phyloP scores from a whole-genome alignment of 2,797 vertebrate species.

The Amblyopsis hoosieri region DNA sequence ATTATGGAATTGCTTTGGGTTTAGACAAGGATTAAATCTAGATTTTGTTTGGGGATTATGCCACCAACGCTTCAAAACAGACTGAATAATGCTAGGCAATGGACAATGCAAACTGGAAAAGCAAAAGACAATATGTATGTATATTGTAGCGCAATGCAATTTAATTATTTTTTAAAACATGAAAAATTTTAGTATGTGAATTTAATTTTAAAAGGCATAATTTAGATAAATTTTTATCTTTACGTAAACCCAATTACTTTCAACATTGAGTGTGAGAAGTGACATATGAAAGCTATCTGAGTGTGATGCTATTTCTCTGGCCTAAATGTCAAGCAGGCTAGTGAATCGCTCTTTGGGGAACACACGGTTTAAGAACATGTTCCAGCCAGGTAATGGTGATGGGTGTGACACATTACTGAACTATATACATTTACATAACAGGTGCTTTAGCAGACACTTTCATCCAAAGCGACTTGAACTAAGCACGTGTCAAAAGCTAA shows the following conservation, averaged over 20 bases:
- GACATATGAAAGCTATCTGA: not conserved
- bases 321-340: not conserved
- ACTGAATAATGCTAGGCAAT: not conserved
- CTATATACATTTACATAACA: no score
- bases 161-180: not conserved
- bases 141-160: not conserved
- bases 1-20: slow-evolving; percentile 37
- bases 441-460: no score
- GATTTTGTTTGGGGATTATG: slow-evolving; percentile 46
- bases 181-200: not conserved
- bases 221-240: no score
- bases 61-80: slow-evolving; percentile 26
- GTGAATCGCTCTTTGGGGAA: not conserved
- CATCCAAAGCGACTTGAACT: no score
- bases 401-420: not conserved
- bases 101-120: slow-evolving; percentile 7
- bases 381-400: slow-evolving; percentile 5
- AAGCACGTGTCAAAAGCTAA: no score
- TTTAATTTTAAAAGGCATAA: no score
- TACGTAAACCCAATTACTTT: not conserved
- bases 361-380: slow-evolving; percentile 2
- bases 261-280: not conserved
- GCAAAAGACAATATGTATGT: no score
- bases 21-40: slow-evolving; percentile 39
- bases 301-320: not conserved